Percentiles rank a stretch among this genome's conserved stretches.
phyloP scores from a whole-genome alignment of 2,888 invertebrate genomes.

The Meliscaeva auricollis region DNA sequence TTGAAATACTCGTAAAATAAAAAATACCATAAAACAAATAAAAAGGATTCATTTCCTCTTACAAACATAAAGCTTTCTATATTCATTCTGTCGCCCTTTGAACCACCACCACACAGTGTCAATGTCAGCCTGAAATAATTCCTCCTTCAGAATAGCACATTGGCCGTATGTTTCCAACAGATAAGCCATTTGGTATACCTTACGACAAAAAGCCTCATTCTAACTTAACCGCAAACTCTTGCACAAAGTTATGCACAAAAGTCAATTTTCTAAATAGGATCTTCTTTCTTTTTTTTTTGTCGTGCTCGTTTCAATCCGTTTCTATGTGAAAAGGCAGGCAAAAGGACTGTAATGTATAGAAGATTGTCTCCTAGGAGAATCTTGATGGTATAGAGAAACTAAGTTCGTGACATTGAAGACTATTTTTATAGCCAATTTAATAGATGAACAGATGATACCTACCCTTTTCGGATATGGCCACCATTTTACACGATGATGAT shows the following conservation, averaged over 20 bases:
- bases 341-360: neutral
- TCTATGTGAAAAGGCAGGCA: neutral
- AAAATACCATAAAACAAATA: constrained; percentile 15
- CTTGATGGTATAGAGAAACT: neutral
- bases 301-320: neutral
- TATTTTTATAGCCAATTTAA: constrained; percentile 58
- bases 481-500: constrained; percentile 48
- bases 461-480: constrained; percentile 45
- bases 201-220: neutral
- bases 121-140: constrained; percentile 29
- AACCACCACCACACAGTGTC: constrained; percentile 2
- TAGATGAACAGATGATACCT: constrained; percentile 55
- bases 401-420: constrained; percentile 33
- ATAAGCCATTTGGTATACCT: constrained; percentile 48
- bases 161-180: constrained; percentile 37
- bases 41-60: constrained; percentile 4
- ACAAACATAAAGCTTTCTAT: constrained; percentile 10
- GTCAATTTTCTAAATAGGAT: constrained; percentile 57
- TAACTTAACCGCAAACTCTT: constrained; percentile 8
- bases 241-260: constrained; percentile 48
- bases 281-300: neutral
- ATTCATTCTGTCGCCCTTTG: neutral
- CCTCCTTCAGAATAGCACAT: constrained; percentile 10
- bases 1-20: neutral
- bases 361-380: neutral